Evolutionary conservation across 2,888 invertebrate species (phyloP), one percentile per base, ranked within the genome.

Genomic region (Aradus depressus): DNA sequence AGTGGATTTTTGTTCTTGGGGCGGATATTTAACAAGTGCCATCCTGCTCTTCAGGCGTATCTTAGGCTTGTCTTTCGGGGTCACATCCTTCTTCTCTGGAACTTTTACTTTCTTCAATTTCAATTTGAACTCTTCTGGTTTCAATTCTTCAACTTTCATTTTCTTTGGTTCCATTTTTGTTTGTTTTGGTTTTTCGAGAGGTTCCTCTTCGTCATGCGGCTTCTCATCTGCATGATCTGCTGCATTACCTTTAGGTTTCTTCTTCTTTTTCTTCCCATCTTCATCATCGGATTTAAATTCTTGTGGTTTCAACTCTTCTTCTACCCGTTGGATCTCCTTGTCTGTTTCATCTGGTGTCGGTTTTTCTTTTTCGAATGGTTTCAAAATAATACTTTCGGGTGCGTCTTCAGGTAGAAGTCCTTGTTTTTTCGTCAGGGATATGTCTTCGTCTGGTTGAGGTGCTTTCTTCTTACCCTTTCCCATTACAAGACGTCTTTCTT

Each of bases 351-450:
- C 64, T 47, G 65, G 61, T 53, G 65, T 62, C 16, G 64, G 62
- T 47, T 64, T 64, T 28, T 63, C 59, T 12, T 57, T 60, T 26
- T 67, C 63, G 12, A 68, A 63, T 39, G 63, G 64, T 58, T 64
- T 63, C 41, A 69, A 65, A 32, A 52, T 58, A 3, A 70, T 60
- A 31, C 64, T 62, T 52, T 67, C 69, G 0, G 66, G 65, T 42
- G 67, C 64, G 25, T 68, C 62, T 26, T 61, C 60, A 43, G 62
- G 65, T 18, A 67, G 67, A 54, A 66, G 64, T 23, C 69, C 70
- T 53, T 67, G 67, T 59, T 60, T 64, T n/a, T 62, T 65, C 37
- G 64, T 70, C 52, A 71, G 66, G 21, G 65, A 66, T 50, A 67
- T 64, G 22, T 64, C 64, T 51, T 65, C 62, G 0, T 59, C 58